A percentile compares a stretch with the other conserved stretches of the same genome.
phyloP scores from a whole-genome alignment of 2,888 invertebrate genomes.

The Melinaea marsaeus region DNA sequence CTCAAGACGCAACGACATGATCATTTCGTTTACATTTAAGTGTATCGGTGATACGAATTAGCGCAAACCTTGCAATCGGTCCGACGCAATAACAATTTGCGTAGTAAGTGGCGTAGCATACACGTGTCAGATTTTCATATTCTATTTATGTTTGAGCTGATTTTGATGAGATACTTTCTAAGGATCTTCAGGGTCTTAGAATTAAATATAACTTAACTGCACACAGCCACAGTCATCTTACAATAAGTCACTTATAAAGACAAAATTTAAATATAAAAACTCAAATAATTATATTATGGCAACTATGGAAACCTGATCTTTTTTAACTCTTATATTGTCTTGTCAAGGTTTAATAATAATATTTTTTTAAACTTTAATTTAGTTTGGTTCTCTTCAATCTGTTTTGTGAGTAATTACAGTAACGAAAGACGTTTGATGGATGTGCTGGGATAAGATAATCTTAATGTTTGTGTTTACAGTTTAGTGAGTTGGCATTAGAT shows the following conservation, averaged over 20 bases:
- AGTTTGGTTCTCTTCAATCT: constrained; percentile 24
- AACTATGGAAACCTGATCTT: no score
- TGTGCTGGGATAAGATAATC: constrained; percentile 24
- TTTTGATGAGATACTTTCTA: constrained; percentile 26
- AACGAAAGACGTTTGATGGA: constrained; percentile 19
- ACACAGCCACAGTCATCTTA: no score
- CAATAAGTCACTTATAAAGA: no score
- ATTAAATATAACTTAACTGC: background rate
- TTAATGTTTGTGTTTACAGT: constrained; percentile 33
- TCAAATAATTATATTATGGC: no score
- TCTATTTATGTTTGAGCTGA: constrained; percentile 41
- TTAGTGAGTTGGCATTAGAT: constrained; percentile 31
- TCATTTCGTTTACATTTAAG: constrained; percentile 15
- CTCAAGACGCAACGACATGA: constrained; percentile 11
- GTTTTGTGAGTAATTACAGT: constrained; percentile 13
- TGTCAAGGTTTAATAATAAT: no score
- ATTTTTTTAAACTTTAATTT: constrained; percentile 11
- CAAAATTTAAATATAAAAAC: no score
- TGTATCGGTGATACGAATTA: constrained; percentile 15
- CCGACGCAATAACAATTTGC: constrained; percentile 33
- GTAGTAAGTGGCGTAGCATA: constrained; percentile 27
- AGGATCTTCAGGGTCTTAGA: background rate
- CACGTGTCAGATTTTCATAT: constrained; percentile 39
- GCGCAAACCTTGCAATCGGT: constrained; percentile 9
- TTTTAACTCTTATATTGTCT: no score